Evolutionary conservation across 2,113 vertebrate genomes (phyloP).

Genomic region (Protomyctophum bolini): DNA sequence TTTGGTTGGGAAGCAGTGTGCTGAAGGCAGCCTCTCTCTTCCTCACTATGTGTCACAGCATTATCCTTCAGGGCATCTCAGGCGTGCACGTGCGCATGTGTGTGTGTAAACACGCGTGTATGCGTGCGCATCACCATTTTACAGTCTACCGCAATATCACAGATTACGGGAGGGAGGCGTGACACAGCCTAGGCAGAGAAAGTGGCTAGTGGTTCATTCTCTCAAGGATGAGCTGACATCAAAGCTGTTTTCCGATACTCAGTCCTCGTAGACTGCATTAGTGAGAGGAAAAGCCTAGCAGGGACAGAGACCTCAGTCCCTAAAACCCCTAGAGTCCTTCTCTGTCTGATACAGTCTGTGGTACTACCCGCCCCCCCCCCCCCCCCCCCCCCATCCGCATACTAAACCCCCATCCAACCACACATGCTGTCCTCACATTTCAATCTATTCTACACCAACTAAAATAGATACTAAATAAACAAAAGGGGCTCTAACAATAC

Average conservation of each 20-base stretch:
- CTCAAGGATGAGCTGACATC: constrained; percentile 61
- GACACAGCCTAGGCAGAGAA: constrained; percentile 18
- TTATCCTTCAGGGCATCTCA: constrained; percentile 23
- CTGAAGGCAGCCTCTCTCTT: constrained; percentile 35
- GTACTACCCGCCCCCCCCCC: constrained; percentile 9
- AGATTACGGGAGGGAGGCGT: constrained; percentile 23
- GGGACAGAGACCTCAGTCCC: constrained; percentile 8
- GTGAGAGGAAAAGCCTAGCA: constrained; percentile 44
- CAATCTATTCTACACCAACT: not conserved
- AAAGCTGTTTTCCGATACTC: constrained; percentile 52
- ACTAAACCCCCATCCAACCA: not conserved
- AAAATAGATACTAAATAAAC: constrained; percentile 18
- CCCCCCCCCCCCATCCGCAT: not conserved
- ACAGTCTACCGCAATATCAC: not conserved
- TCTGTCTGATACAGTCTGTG: constrained; percentile 17
- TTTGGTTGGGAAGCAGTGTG: constrained; percentile 29
- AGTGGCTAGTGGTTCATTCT: constrained; percentile 40
- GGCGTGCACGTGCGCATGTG: not conserved
- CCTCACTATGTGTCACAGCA: constrained; percentile 25
- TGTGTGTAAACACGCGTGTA: not conserved
- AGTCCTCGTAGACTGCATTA: constrained; percentile 43
- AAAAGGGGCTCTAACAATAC: constrained; percentile 16
- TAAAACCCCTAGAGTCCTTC: constrained; percentile 29
- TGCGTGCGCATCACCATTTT: not conserved
- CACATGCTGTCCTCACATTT: not conserved